Conservation (phyloP, 2,113 vertebrate species). For the Jacana jacana region DNA sequence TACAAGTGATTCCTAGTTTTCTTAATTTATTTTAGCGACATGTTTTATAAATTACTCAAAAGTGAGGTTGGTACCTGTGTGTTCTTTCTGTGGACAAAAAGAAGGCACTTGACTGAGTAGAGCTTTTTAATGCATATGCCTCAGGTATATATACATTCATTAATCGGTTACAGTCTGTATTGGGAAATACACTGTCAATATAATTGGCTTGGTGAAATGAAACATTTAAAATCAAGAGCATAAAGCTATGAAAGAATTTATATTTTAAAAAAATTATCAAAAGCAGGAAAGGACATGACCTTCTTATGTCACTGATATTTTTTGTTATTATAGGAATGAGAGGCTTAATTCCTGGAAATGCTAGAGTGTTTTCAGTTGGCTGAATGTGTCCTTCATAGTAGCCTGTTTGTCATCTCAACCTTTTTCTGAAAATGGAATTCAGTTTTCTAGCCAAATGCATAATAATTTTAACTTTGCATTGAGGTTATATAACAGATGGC, state of each 20-base stretch:
- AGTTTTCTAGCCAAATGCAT: slow-evolving; percentile 43
- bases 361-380: slow-evolving; percentile 27
- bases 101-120: neutral
- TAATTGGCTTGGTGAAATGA: neutral
- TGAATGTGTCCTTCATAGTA: slow-evolving; percentile 14
- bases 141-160: neutral
- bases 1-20: neutral
- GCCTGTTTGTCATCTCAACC: slow-evolving; percentile 62
- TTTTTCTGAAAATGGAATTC: slow-evolving; percentile 54
- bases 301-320: slow-evolving; percentile 10
- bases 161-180: neutral
- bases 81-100: neutral
- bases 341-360: slow-evolving; percentile 62
- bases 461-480: slow-evolving; percentile 38
- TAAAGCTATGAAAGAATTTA: neutral
- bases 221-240: neutral
- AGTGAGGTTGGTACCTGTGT: neutral
- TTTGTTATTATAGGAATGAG: slow-evolving; percentile 46
- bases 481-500: slow-evolving; percentile 56
- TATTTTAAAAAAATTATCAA: neutral
- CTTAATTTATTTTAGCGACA: neutral
- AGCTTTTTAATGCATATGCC: neutral
- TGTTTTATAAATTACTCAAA: neutral
- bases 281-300: slow-evolving; percentile 4
- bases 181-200: neutral